A percentile compares a stretch with the other conserved stretches of the same genome.
phyloP scores from a whole-genome alignment of 2,888 invertebrate species.

The Hemistola chrysoprasaria region DNA sequence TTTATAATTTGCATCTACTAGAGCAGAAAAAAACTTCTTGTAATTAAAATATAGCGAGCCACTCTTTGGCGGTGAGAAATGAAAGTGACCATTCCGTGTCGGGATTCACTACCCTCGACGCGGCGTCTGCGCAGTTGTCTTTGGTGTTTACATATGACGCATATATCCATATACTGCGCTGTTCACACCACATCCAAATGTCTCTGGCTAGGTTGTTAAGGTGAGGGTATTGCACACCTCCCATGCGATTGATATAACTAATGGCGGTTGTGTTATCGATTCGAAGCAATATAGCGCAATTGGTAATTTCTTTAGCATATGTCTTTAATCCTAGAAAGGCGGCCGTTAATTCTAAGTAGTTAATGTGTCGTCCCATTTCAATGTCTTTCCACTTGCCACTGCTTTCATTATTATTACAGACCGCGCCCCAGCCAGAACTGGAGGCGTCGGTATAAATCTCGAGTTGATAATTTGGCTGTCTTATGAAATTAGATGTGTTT shows the following conservation, averaged over 20 bases:
- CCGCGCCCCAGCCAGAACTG: constrained; percentile 6
- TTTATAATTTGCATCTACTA: no score
- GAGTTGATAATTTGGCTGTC: not conserved
- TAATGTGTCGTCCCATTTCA: no score
- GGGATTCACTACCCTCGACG: constrained; percentile 6
- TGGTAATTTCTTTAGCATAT: not conserved
- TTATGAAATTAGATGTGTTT: not conserved
- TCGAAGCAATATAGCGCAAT: constrained; percentile 3
- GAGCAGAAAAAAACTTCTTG: no score
- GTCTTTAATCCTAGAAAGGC: constrained; percentile 2
- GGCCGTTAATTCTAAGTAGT: constrained; percentile 8
- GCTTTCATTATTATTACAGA: constrained; percentile 1
- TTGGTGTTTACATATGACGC: constrained; percentile 16
- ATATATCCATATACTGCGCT: not conserved
- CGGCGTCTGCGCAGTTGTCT: constrained; percentile 16
- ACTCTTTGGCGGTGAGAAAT: no score
- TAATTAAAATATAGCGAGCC: no score
- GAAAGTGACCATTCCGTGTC: constrained; percentile 13
- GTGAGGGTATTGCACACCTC: constrained; percentile 17
- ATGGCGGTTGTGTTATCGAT: constrained; percentile 18
- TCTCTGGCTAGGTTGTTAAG: constrained; percentile 1
- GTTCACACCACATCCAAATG: constrained; percentile 19
- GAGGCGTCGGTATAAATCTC: constrained; percentile 7
- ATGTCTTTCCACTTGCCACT: not conserved
- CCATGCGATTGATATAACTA: constrained; percentile 26